Conservation (phyloP, 2,113 vertebrate genomes). For the Caranx ignobilis region DNA sequence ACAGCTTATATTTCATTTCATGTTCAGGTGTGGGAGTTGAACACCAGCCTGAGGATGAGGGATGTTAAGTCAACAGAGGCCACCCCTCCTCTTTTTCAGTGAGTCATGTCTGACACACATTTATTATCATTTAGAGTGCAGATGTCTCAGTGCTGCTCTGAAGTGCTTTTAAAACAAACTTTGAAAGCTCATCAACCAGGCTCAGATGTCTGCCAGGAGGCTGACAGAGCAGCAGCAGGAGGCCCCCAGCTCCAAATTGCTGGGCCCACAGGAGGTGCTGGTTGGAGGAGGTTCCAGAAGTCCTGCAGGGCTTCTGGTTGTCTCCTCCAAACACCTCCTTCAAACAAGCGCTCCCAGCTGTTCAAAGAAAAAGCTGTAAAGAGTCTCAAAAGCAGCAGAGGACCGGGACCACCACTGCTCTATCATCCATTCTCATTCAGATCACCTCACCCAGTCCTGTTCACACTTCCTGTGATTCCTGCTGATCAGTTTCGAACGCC, state of each 20-base stretch:
- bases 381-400: neutral
- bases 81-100: neutral
- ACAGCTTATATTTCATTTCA: neutral
- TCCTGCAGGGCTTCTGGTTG: slow-evolving; percentile 1
- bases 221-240: neutral
- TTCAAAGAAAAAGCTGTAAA: neutral
- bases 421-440: too few species aligned
- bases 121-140: neutral
- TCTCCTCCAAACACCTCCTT: neutral
- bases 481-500: too few species aligned
- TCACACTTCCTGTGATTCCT: too few species aligned
- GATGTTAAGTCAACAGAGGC: slow-evolving; percentile 21
- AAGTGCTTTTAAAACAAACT: neutral
- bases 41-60: slow-evolving; percentile 25
- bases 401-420: too few species aligned
- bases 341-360: neutral
- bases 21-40: slow-evolving; percentile 15
- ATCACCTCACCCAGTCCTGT: too few species aligned
- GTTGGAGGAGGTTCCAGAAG: slow-evolving; percentile 3
- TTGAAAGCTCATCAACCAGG: neutral
- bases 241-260: neutral
- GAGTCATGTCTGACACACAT: neutral
- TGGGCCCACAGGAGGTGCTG: neutral
- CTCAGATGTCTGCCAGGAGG: neutral
- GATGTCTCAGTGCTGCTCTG: neutral